Evolutionary conservation across 2,888 invertebrate species (phyloP), one percentile per base, ranked within the genome.

Genomic region (Tenthredo distinguenda): DNA sequence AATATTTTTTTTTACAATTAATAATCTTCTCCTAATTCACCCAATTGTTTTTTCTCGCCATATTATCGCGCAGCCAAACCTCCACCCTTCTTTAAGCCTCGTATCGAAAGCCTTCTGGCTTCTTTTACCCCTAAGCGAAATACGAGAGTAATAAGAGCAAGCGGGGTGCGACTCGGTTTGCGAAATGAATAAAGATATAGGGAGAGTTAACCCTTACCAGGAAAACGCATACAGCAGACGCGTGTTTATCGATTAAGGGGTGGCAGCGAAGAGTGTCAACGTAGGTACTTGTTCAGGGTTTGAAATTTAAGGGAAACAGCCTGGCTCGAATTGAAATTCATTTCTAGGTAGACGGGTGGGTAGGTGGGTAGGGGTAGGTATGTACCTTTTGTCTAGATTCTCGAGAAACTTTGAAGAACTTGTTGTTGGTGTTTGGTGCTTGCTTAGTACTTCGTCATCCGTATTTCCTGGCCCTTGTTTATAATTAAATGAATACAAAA

Each of bases 121-220:
- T 43, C 43, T 40, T 40, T 9, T 74, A 74, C 40, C 74, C 74
- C 15, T 55, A 15, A n/a, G 77, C 50, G 37, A 43, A 47, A 74
- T 21, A 50, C 50, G 77, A 50, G 31, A 55, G 77, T n/a, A 55
- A 37, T 50, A 18, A 10, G 77, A 76, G 71, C 21, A 68, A 82
- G 58, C 58, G 77, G 82, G 74, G 83, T 43, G 85, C 72, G 65
- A 84, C 40, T 12, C 21, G 40, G 37, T 34, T 10, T 12, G 74
- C 21, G 71, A 55, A 79, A 81, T 85, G 68, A 86, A 85, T 87
- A 82, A 86, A 71, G 86, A 86, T 9, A 31, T 72, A 47, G 58
- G 37, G 74, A 26, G 86, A 31, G 76, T 76, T 81, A 84, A 86
- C 77, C 82, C 84, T 68, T 81, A 62, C 62, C 62, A n/a, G n/a